Evolutionary conservation across 2,797 vertebrate species (phyloP), one percentile per base, ranked within the genome.

Genomic region (Octomys mimax): DNA sequence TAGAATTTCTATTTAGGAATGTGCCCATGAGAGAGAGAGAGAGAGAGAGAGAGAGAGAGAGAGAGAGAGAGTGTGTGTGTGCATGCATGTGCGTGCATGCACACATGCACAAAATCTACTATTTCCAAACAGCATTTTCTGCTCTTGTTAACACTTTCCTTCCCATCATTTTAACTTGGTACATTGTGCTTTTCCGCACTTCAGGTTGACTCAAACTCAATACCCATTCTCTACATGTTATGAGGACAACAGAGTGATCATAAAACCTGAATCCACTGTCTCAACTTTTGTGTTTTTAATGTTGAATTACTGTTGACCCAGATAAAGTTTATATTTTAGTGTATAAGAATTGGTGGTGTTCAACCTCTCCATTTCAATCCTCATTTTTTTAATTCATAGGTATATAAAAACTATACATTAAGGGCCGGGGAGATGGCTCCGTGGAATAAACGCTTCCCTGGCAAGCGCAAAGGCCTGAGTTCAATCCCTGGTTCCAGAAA

Each of bases 41-140:
- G n/a, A n/a, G n/a, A n/a, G n/a, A n/a, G n/a, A n/a, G n/a, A n/a
- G n/a, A n/a, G n/a, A n/a, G n/a, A n/a, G n/a, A n/a, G n/a, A n/a
- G n/a, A n/a, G n/a, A n/a, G n/a, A n/a, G n/a, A n/a, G n/a, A n/a
- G n/a, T n/a, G 36, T 57, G 24, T 62, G 75, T 52, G 46, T 52
- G 46, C 8, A 28, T 10, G 28, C 31, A 26, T 26, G 21, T 80
- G 78, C 24, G 12, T 14, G n/a, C 46, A 52, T 24, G 21, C 52
- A 16, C 13, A 11, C 52, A 54, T 61, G 22, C 24, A 24, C 24
- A 94, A 64, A 46, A 75, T 62, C 61, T 83, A n/a, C 71, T 91
- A 46, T 90, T 96, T 94, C 81, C 39, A 97, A 91, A 95, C 5
- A 90, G 62, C 66, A 80, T 52, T 82, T 92, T 59, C 59, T 79